Percentiles rank a stretch among this genome's conserved stretches.
These are phyloP conservation scores for Sinocyclocheilus rhinocerous DNA, from an alignment of 2,113 vertebrate species.

Conservation along the genomic window DNA sequence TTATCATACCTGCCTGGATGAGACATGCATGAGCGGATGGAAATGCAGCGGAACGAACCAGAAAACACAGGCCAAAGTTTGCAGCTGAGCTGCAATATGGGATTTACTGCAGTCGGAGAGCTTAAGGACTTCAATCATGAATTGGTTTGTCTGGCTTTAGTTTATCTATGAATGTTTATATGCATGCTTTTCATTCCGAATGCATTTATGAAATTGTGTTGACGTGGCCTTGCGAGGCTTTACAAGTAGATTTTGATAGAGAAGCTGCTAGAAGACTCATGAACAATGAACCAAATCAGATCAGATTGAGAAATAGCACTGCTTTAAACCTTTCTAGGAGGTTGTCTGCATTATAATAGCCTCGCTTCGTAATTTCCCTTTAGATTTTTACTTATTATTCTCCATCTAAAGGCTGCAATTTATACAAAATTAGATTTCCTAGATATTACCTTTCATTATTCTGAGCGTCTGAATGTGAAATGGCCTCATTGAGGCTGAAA, in stretches of 20 bases:
- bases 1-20: slow-evolving; percentile 46
- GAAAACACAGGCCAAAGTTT: not conserved
- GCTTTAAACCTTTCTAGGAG: not conserved
- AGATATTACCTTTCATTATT: not conserved
- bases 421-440: not conserved
- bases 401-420: not conserved
- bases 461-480: not conserved
- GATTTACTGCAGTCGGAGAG: not conserved
- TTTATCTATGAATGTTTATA: not conserved
- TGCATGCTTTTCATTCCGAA: not conserved
- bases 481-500: not conserved
- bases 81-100: not conserved
- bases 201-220: not conserved
- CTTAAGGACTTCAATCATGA: not conserved
- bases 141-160: not conserved
- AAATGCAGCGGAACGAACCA: not conserved
- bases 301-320: not conserved
- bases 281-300: not conserved
- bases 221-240: not conserved
- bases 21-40: slow-evolving; percentile 29
- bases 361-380: not conserved
- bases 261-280: not conserved
- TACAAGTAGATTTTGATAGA: not conserved
- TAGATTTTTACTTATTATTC: not conserved
- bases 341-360: not conserved